phyloP scores from a whole-genome alignment of 2,113 vertebrate genomes.

The Zapornia atra region DNA sequence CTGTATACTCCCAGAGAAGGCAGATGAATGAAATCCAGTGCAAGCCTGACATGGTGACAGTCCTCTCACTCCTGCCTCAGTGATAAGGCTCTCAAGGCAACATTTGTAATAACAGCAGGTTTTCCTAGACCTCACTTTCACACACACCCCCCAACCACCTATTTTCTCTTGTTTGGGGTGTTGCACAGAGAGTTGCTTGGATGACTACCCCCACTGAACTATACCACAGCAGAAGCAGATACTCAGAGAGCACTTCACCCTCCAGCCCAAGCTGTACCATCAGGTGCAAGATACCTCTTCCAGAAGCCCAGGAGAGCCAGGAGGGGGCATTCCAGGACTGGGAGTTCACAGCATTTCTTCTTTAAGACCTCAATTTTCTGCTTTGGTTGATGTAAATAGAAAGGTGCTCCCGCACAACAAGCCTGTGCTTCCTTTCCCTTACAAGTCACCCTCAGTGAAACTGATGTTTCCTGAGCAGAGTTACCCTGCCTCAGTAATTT shows the following conservation, averaged over 20 bases:
- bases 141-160: neutral
- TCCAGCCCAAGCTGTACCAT: neutral
- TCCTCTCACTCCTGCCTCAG: neutral
- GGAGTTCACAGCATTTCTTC: neutral
- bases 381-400: neutral
- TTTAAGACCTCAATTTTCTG: neutral
- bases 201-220: neutral
- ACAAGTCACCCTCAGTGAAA: neutral
- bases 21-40: neutral
- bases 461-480: neutral
- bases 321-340: neutral
- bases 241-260: neutral
- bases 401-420: neutral
- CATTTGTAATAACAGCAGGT: neutral
- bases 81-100: neutral
- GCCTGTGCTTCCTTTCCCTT: neutral
- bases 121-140: neutral
- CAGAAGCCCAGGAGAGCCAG: neutral
- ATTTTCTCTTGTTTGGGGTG: neutral
- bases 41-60: neutral
- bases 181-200: neutral
- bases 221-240: neutral
- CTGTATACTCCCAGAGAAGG: neutral
- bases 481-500: neutral
- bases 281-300: neutral